Evolutionary conservation across 2,888 invertebrate species (phyloP).

Genomic region (Sclerodermus sp.): DNA sequence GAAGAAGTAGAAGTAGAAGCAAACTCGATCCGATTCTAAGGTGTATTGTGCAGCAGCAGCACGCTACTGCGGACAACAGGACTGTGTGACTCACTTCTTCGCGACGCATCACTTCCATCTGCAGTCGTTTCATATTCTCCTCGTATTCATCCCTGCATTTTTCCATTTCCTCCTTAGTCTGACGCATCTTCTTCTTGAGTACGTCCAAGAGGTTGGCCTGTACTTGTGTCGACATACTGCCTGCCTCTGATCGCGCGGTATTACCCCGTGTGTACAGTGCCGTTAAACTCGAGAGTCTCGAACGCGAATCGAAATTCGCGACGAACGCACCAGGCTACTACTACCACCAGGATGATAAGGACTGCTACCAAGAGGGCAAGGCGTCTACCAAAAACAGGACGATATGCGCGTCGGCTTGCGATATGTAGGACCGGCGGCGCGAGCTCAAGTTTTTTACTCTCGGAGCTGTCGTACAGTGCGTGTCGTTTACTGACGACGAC

Average conservation of each 20-base stretch:
- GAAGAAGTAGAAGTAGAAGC: no score
- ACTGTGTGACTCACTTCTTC: conserved; percentile 99
- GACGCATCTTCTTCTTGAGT: conserved; percentile 99
- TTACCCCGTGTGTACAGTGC: background rate
- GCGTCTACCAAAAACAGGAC: no score
- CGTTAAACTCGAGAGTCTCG: background rate
- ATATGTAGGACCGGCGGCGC: no score
- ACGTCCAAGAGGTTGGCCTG: conserved; percentile 95
- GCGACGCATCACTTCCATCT: conserved; percentile 92
- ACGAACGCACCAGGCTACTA: background rate
- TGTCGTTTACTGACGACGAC: conserved; percentile 38
- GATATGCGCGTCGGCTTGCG: background rate
- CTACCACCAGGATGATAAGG: no score
- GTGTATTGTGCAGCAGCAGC: no score
- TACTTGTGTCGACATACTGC: conserved; percentile 82
- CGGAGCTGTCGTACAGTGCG: conserved; percentile 27
- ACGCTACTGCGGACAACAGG: no score
- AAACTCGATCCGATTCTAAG: background rate
- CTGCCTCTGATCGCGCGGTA: no score
- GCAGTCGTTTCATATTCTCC: conserved; percentile 91
- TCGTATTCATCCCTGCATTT: conserved; percentile 97
- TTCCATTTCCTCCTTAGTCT: conserved; percentile 98
- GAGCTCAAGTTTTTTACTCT: no score
- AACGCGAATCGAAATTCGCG: background rate
- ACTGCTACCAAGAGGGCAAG: no score